A percentile compares a stretch with the other conserved stretches of the same genome.
phyloP scores from a whole-genome alignment of 2,888 invertebrate genomes.

The Platycnemis pennipes region DNA sequence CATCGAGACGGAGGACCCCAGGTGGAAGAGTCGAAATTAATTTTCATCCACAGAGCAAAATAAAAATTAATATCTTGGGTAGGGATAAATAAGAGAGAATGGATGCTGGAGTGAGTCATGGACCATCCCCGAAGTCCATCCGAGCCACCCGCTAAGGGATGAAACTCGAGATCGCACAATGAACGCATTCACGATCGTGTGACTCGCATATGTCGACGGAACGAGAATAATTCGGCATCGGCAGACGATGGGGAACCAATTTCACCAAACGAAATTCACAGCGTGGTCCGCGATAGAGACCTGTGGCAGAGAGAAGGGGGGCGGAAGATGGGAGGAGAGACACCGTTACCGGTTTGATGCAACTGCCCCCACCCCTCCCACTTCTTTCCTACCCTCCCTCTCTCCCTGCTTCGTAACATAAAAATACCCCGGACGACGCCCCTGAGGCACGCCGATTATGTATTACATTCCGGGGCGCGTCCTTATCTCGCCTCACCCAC shows the following conservation, averaged over 20 bases:
- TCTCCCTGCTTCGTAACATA: no score
- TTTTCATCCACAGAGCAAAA: no score
- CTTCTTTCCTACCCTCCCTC: background rate
- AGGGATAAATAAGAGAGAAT: no score
- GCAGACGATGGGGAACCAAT: background rate
- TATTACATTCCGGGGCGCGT: background rate
- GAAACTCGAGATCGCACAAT: background rate
- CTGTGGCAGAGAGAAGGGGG: background rate
- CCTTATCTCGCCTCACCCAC: constrained; percentile 8
- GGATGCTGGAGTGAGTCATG: no score
- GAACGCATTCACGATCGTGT: background rate
- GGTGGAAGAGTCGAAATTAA: no score
- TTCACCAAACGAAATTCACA: background rate
- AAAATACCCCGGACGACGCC: no score
- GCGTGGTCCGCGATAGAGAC: background rate
- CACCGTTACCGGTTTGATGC: background rate
- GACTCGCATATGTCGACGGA: background rate
- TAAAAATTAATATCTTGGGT: no score
- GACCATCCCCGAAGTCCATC: no score
- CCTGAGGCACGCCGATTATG: background rate
- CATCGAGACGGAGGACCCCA: no score
- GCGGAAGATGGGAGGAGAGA: background rate
- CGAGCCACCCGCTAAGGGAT: no score
- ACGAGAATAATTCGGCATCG: background rate
- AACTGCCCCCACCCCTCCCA: background rate